These are phyloP conservation scores for Microctenopoma stevenorrisi DNA, from an alignment of 2,797 vertebrate species.

Conservation along the genomic window DNA sequence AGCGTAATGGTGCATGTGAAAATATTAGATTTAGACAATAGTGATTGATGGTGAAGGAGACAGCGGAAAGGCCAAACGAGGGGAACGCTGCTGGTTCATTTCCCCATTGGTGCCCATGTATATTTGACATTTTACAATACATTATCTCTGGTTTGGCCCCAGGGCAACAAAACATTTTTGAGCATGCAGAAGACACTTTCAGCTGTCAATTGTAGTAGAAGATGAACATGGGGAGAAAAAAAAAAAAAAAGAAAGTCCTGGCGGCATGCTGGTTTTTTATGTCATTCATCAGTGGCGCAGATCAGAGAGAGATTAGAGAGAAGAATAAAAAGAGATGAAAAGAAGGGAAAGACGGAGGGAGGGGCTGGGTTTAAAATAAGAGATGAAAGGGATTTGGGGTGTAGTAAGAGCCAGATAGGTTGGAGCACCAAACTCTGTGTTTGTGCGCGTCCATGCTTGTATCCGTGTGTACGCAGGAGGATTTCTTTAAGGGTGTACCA, in stretches of 20 bases:
- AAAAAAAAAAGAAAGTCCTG: slow-evolving; percentile 24
- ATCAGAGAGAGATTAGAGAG: slow-evolving; percentile 63
- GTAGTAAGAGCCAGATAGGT: slow-evolving; percentile 63
- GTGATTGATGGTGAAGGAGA: slow-evolving; percentile 19
- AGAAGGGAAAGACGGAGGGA: slow-evolving; percentile 57
- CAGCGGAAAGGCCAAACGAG: slow-evolving; percentile 4
- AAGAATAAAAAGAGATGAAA: slow-evolving; percentile 59
- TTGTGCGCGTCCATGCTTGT: slow-evolving; percentile 57
- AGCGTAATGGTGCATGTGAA: background rate
- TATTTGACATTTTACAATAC: slow-evolving; percentile 27
- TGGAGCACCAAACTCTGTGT: slow-evolving; percentile 43
- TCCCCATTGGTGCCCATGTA: slow-evolving; percentile 31
- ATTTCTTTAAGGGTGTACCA: slow-evolving; percentile 62
- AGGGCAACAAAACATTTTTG: slow-evolving; percentile 12
- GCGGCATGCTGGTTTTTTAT: slow-evolving; percentile 10
- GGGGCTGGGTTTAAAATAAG: slow-evolving; percentile 51
- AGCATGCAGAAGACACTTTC: slow-evolving; percentile 29
- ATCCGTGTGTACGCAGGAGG: slow-evolving; percentile 37
- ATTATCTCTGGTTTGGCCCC: slow-evolving; percentile 27
- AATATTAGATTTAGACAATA: slow-evolving; percentile 14
- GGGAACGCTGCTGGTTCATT: slow-evolving; percentile 29
- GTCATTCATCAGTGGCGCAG: slow-evolving; percentile 54
- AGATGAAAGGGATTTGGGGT: slow-evolving; percentile 76
- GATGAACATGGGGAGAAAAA: background rate
- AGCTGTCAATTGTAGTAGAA: slow-evolving; percentile 41